These are phyloP conservation scores for Hydroisotoma schaefferi DNA, from an alignment of 2,888 invertebrate species.

Conservation along the genomic window DNA sequence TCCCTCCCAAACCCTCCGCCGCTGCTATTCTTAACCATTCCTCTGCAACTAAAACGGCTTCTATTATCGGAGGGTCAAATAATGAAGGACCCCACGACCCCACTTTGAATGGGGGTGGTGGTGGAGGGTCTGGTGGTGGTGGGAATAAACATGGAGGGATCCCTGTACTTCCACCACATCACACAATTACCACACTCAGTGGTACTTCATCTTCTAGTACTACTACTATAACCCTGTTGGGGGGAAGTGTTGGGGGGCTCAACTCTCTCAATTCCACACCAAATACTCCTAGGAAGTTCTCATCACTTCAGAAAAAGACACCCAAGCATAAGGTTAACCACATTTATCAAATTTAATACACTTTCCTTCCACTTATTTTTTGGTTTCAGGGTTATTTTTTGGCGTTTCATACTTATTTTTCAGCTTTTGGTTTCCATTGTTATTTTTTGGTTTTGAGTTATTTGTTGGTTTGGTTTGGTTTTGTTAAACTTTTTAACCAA, in stretches of 20 bases:
- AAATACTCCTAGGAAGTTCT: constrained; percentile 38
- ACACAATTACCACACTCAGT: constrained; percentile 24
- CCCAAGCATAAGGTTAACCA: constrained; percentile 34
- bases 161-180: constrained; percentile 39
- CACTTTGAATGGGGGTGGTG: constrained; percentile 10
- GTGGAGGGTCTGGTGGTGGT: constrained; percentile 26
- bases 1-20: constrained; percentile 41
- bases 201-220: neutral
- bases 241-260: constrained; percentile 25
- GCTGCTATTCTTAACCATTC: too few relatives aligned
- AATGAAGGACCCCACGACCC: too few relatives aligned
- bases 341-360: constrained; percentile 30
- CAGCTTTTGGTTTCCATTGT: too few relatives aligned
- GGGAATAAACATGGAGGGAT: constrained; percentile 39
- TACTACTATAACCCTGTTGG: neutral
- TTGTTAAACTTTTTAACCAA: too few relatives aligned
- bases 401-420: too few relatives aligned
- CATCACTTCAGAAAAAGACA: constrained; percentile 33
- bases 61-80: neutral
- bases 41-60: too few relatives aligned
- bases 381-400: too few relatives aligned
- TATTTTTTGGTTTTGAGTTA: too few relatives aligned
- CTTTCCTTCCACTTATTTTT: too few relatives aligned
- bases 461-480: too few relatives aligned
- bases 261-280: constrained; percentile 32